Conservation (phyloP, 64 coral and sea anemone genomes). For the Anthopleura sola region DNA sequence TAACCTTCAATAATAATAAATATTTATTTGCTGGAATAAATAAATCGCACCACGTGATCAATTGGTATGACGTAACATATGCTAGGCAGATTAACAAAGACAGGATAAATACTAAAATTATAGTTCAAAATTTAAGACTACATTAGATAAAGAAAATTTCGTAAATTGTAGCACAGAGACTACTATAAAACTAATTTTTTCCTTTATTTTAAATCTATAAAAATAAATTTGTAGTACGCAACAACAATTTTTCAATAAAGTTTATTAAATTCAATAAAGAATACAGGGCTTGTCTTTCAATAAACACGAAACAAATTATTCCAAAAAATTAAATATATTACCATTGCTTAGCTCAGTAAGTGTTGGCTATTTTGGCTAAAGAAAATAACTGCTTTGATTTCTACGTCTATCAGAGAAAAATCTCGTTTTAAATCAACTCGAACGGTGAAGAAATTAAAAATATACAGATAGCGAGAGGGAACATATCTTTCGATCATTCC, state of each 20-base stretch:
- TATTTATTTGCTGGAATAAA: too few species aligned
- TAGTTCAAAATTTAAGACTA: too few species aligned
- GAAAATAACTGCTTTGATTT: background rate
- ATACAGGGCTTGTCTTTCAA: background rate
- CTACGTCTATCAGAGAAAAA: background rate
- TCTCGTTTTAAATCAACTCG: background rate
- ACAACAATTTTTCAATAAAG: slow-evolving; percentile 6
- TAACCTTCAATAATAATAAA: too few species aligned
- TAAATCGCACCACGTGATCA: too few species aligned
- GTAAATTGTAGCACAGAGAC: background rate
- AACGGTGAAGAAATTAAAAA: background rate
- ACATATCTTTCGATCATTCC: background rate
- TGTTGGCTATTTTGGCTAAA: background rate
- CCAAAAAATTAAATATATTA: slow-evolving; percentile 16
- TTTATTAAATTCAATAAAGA: slow-evolving; percentile 31
- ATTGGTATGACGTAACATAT: too few species aligned
- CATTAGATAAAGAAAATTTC: background rate
- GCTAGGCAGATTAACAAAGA: too few species aligned
- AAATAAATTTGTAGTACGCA: background rate
- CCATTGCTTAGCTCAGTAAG: background rate
- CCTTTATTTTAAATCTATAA: background rate
- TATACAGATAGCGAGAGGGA: background rate
- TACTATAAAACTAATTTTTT: background rate
- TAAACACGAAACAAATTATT: slow-evolving; percentile 1
- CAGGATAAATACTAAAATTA: too few species aligned